These are phyloP conservation scores for Crotalus helleri DNA, from an alignment of 2,113 vertebrate species.

Conservation along the genomic window DNA sequence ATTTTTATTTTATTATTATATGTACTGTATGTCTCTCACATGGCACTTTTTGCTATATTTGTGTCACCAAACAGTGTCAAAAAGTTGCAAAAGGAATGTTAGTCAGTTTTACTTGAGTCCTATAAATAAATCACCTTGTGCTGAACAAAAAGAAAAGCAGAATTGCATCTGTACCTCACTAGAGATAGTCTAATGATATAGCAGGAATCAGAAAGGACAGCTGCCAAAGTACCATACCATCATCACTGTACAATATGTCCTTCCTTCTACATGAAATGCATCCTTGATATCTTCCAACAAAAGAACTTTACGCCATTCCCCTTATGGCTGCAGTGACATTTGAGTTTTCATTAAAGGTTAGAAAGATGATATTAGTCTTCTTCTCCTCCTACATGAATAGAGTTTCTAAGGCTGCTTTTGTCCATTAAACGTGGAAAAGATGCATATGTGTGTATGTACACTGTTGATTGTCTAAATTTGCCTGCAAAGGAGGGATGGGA, in stretches of 20 bases:
- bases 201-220: conserved; percentile 39
- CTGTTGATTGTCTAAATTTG: not conserved
- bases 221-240: conserved; percentile 19
- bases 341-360: conserved; percentile 25
- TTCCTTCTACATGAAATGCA: conserved; percentile 3
- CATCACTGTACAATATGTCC: conserved; percentile 6
- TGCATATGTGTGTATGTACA: not conserved
- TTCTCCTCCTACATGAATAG: not conserved
- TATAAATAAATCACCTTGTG: conserved; percentile 27
- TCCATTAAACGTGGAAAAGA: not conserved
- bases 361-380: not conserved
- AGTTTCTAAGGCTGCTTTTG: not conserved
- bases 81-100: conserved; percentile 4
- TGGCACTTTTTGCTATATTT: conserved; percentile 11
- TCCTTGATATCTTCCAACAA: not conserved
- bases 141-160: conserved; percentile 20
- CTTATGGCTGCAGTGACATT: not conserved
- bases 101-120: conserved; percentile 35
- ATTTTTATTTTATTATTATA: conserved; percentile 12
- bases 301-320: not conserved
- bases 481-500: not conserved
- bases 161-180: conserved; percentile 26
- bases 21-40: not conserved
- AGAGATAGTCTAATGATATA: conserved; percentile 35
- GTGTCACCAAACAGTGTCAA: conserved; percentile 13